These are phyloP conservation scores for Platichthys stellatus DNA, from an alignment of 2,113 vertebrate genomes.

Conservation along the genomic window DNA sequence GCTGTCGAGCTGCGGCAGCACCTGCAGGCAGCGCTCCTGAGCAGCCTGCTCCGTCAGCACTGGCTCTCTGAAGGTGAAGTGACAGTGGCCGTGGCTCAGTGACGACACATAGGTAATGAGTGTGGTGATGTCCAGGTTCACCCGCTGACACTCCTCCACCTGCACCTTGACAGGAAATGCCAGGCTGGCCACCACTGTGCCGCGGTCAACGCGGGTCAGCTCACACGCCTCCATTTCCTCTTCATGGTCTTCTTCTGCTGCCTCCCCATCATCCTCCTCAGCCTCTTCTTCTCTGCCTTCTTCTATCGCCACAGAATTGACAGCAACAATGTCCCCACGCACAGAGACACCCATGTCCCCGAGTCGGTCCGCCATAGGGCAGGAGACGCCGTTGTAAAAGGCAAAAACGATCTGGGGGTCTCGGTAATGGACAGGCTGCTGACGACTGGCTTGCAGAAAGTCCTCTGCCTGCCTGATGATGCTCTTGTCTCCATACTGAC, in stretches of 20 bases:
- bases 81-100: slow-evolving; percentile 91
- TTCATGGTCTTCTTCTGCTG: neutral
- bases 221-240: slow-evolving; percentile 65
- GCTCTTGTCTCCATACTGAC: slow-evolving; percentile 96
- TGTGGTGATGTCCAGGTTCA: slow-evolving; percentile 97
- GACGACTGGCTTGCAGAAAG: slow-evolving; percentile 90
- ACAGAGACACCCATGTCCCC: slow-evolving; percentile 91
- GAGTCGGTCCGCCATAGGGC: slow-evolving; percentile 90
- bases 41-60: slow-evolving; percentile 94
- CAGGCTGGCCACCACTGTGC: slow-evolving; percentile 87
- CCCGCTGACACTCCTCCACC: slow-evolving; percentile 86
- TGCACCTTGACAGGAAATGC: slow-evolving; percentile 90
- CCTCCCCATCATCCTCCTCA: slow-evolving; percentile 26
- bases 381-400: slow-evolving; percentile 94
- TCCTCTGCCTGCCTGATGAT: slow-evolving; percentile 91
- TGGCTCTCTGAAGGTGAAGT: slow-evolving; percentile 90
- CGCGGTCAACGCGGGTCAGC: slow-evolving; percentile 87
- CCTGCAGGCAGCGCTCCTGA: slow-evolving; percentile 88
- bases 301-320: slow-evolving; percentile 77
- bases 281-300: slow-evolving; percentile 55
- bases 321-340: slow-evolving; percentile 91
- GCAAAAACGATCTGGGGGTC: slow-evolving; percentile 93
- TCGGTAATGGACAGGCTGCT: slow-evolving; percentile 92
- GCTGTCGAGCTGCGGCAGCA: slow-evolving; percentile 87
- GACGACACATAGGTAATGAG: slow-evolving; percentile 94